phyloP scores from a whole-genome alignment of 2,113 vertebrate species.

The Saimiri boliviensis region DNA sequence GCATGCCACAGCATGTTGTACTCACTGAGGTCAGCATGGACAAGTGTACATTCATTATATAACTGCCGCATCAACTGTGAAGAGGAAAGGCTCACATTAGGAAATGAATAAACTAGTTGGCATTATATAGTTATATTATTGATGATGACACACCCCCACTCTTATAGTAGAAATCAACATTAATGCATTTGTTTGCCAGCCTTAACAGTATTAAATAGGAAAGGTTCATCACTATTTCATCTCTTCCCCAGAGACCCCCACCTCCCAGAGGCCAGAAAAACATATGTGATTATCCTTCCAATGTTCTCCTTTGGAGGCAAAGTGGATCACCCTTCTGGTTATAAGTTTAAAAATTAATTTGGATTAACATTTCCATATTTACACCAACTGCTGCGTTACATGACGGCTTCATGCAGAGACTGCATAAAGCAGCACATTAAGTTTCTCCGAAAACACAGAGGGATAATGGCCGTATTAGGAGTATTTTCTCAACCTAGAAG shows the following conservation, averaged over 20 bases:
- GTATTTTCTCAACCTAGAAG: background rate
- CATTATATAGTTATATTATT: background rate
- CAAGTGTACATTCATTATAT: slow-evolving; percentile 93
- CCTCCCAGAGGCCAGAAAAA: background rate
- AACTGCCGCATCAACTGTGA: slow-evolving; percentile 94
- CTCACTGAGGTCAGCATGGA: slow-evolving; percentile 97
- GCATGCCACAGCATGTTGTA: slow-evolving; percentile 98
- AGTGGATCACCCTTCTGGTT: background rate
- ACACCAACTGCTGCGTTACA: background rate
- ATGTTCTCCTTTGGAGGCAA: background rate
- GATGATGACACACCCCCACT: background rate
- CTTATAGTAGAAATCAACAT: background rate
- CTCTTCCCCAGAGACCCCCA: background rate
- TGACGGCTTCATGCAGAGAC: background rate
- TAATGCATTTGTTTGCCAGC: background rate
- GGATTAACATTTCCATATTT: background rate
- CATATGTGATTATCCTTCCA: background rate
- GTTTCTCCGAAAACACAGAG: background rate
- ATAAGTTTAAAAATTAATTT: background rate
- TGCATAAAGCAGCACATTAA: background rate
- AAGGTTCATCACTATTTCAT: background rate
- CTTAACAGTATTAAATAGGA: background rate
- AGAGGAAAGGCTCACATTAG: background rate
- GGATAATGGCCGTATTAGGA: background rate
- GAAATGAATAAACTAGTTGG: background rate